Evolutionary conservation across 2,797 vertebrate species (phyloP).

Genomic region (Psittacula derbiana): DNA sequence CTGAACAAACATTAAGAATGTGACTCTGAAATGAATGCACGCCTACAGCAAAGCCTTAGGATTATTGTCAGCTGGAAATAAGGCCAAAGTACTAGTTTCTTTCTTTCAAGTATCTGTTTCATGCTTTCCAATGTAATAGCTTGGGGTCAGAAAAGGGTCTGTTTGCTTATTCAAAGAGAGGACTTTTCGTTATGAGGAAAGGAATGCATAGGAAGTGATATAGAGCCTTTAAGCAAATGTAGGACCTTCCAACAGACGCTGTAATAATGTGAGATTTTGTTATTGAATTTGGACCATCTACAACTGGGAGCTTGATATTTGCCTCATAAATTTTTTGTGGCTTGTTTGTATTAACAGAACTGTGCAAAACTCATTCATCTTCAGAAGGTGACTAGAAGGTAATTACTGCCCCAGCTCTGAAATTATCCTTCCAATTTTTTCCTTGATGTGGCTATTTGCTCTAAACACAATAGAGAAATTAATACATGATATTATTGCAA

Average conservation of each 20-base stretch:
- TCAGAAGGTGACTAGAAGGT: background rate
- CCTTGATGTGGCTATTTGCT: background rate
- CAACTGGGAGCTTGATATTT: background rate
- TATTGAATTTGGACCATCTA: background rate
- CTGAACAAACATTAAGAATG: background rate
- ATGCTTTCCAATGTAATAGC: background rate
- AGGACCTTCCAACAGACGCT: background rate
- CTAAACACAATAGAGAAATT: background rate
- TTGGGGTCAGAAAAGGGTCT: background rate
- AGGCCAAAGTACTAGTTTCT: background rate
- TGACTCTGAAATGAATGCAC: background rate
- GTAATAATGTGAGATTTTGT: background rate
- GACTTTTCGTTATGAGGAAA: background rate
- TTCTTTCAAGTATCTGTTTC: background rate
- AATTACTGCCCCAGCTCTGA: background rate
- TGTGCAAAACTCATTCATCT: background rate
- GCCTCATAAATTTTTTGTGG: background rate
- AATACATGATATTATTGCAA: background rate
- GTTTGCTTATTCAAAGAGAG: background rate
- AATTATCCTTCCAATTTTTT: background rate
- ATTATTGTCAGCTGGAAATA: background rate
- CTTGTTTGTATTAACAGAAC: background rate
- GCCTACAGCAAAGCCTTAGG: background rate
- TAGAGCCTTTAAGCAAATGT: background rate
- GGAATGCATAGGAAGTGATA: background rate